Evolutionary conservation across 2,113 vertebrate genomes (phyloP).

Genomic region (Pavo muticus): DNA sequence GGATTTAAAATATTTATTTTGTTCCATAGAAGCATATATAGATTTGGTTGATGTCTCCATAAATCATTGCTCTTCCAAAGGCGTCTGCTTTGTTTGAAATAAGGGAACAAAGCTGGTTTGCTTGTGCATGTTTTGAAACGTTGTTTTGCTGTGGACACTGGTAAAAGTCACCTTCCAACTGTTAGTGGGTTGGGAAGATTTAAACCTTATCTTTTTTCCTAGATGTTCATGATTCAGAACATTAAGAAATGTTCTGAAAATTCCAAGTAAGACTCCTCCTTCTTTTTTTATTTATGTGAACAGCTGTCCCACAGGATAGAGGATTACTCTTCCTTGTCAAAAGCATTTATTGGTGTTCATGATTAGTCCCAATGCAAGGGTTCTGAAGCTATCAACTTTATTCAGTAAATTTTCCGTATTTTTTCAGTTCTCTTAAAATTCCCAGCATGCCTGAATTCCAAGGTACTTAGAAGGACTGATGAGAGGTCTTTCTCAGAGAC

Average conservation of each 20-base stretch:
- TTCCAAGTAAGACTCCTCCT: not conserved
- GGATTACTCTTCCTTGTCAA: not conserved
- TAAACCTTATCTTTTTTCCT: not conserved
- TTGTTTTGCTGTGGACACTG: not conserved
- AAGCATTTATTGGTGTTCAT: not conserved
- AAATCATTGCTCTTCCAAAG: not conserved
- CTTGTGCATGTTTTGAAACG: not conserved
- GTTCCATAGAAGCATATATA: not conserved
- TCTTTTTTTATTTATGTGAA: not conserved
- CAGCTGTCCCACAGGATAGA: not conserved
- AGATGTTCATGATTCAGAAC: not conserved
- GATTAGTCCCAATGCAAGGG: not conserved
- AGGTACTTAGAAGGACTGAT: not conserved
- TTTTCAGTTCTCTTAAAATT: not conserved
- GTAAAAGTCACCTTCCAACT: not conserved
- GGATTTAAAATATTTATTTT: slow-evolving; percentile 12
- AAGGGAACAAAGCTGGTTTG: not conserved
- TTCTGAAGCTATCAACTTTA: not conserved
- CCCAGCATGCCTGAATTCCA: not conserved
- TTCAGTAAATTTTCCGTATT: not conserved
- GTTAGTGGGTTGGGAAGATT: not conserved
- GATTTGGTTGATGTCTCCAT: not conserved
- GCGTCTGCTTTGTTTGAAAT: not conserved
- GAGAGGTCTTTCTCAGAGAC: not conserved
- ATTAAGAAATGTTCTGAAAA: not conserved